Evolutionary conservation across 2,113 vertebrate species (phyloP).

Genomic region (Nothocercus julius): DNA sequence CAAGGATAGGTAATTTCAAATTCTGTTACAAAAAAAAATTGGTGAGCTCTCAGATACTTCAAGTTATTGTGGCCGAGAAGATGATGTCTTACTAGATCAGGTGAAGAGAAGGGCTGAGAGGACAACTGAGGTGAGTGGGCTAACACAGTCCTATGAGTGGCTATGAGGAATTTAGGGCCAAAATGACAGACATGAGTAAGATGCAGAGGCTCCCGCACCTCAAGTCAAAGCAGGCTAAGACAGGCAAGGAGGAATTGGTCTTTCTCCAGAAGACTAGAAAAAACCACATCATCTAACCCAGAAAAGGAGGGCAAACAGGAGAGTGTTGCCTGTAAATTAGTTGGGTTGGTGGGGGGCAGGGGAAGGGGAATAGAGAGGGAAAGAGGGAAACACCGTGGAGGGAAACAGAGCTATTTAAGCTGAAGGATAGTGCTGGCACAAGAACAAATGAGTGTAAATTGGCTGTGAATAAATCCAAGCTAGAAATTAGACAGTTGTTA

Average conservation of each 20-base stretch:
- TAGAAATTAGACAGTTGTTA: slow-evolving; percentile 50
- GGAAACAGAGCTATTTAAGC: slow-evolving; percentile 36
- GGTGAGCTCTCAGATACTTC: background rate
- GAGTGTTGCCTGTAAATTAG: background rate
- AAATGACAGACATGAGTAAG: background rate
- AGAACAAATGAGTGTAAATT: slow-evolving; percentile 57
- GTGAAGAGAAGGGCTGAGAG: background rate
- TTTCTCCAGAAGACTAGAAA: background rate
- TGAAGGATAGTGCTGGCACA: slow-evolving; percentile 22
- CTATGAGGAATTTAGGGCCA: background rate
- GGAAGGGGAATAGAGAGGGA: background rate
- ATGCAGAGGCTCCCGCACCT: background rate
- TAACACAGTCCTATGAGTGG: background rate
- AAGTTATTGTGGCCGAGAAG: background rate
- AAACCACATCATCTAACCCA: background rate
- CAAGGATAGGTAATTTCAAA: background rate
- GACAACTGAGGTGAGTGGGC: background rate
- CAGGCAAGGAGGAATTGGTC: background rate
- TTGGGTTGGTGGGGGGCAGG: background rate
- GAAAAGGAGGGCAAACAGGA: background rate
- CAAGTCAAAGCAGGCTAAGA: background rate
- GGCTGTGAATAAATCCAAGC: slow-evolving; percentile 3
- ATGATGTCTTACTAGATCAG: background rate
- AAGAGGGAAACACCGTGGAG: background rate
- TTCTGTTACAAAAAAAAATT: background rate